A percentile compares a stretch with the other conserved stretches of the same genome.
Conservation (phyloP, 2,113 vertebrate genomes). For the Hemicordylus capensis region DNA sequence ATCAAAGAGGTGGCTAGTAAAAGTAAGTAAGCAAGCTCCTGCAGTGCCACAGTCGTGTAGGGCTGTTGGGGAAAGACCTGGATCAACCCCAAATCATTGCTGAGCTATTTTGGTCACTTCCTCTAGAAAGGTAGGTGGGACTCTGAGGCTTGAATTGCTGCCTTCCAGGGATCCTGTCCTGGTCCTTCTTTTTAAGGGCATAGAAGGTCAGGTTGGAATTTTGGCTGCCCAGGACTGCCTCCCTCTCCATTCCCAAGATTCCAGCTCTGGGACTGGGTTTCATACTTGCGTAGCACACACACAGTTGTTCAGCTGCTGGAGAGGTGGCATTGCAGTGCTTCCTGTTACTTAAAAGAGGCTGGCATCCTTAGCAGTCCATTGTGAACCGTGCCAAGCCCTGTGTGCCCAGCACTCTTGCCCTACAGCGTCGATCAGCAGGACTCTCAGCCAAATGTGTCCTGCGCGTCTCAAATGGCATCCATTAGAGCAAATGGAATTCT, state of each 20-base stretch:
- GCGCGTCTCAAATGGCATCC: background rate
- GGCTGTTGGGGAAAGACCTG: too few species aligned
- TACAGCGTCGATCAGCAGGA: background rate
- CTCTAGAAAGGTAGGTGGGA: background rate
- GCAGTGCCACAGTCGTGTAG: too few species aligned
- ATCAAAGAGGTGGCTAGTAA: conserved; percentile 89
- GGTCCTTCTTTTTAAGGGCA: background rate
- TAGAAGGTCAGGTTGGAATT: background rate
- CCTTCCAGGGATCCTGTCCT: background rate
- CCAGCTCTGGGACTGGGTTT: background rate
- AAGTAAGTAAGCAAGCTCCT: conserved; percentile 80
- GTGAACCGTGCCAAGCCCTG: background rate
- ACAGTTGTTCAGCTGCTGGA: background rate
- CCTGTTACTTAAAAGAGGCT: background rate
- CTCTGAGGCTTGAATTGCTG: background rate
- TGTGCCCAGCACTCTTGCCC: background rate
- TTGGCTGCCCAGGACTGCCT: background rate
- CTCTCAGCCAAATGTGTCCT: too few species aligned
- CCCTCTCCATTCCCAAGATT: background rate
- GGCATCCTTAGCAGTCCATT: background rate
- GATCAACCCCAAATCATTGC: background rate
- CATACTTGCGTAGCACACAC: background rate
- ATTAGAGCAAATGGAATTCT: background rate
- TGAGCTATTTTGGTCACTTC: background rate
- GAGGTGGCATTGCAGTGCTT: background rate